Evolutionary conservation across 1,140 invertebrate genomes (phyloP), one percentile per base, ranked within the genome.

Genomic region (Caerostris darwini): DNA sequence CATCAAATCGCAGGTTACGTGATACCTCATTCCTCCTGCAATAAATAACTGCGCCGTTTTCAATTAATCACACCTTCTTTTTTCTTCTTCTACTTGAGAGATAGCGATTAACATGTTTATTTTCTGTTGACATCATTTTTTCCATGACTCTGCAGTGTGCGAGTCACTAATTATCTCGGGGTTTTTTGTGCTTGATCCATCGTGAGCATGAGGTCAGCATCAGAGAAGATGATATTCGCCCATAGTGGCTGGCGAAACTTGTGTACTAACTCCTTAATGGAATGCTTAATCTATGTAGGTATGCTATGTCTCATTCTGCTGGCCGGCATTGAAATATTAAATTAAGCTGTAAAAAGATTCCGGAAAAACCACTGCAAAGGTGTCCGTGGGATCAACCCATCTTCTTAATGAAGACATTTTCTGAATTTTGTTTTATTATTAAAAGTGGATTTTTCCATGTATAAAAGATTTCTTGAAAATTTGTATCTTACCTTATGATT

Each of bases 121-220:
- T 88, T 64, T 61, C n/a, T 53, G 59, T 54, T 88, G 8, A 83
- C 53, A 19, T 64, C 86, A 88, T 88, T 88, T 88, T 34, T 88
- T 88, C 34, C 86, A 50, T 64, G 57, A 54, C 58, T 57, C 3
- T 19, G 50, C 10, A 64, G 50, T 77, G 57, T 85, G n/a, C n/a
- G 5, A 64, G 7, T 88, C 61, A 53, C 61, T 88, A 88, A 64
- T 88, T 64, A 61, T 64, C 58, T 50, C 58, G 14, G 54, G 53
- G 57, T 56, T 58, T 54, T 17, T 64, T 10, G 5, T 54, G 14
- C 86, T 88, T 64, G 86, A 54, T 88, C 58, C 19, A 17, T 53
- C 86, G 86, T 88, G 86, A 88, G 58, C 34, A 34, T 64, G 53
- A 88, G 86, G 86, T 88, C 86, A 88, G 17, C n/a, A 34, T 81